These are phyloP conservation scores for Philopedon plagiatum DNA, from an alignment of 2,888 invertebrate species.

Conservation along the genomic window DNA sequence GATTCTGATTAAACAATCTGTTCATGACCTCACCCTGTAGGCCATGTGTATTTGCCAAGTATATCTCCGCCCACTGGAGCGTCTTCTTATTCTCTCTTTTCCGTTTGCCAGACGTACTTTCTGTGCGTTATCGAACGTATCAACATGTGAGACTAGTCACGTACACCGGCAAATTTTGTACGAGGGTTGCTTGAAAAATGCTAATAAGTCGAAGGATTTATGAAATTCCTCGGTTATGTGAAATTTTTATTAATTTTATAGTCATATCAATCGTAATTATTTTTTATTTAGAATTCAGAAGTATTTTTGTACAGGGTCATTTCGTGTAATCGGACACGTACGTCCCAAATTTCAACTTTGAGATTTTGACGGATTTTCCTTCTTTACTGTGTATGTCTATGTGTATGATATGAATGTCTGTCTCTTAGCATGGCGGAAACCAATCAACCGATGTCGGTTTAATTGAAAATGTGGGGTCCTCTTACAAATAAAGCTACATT, in stretches of 20 bases:
- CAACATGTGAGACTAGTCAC: conserved; percentile 42
- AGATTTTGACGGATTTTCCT: too few species aligned
- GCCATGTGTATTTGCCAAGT: conserved; percentile 32
- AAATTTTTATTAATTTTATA: background rate
- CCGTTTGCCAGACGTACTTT: conserved; percentile 1
- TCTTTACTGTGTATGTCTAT: too few species aligned
- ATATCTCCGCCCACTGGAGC: conserved; percentile 35
- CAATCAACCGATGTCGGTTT: too few species aligned
- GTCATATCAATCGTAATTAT: background rate
- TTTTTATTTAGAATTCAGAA: background rate
- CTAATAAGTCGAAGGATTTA: background rate
- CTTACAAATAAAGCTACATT: too few species aligned
- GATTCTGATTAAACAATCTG: background rate
- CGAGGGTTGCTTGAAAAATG: background rate
- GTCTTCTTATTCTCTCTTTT: conserved; percentile 25
- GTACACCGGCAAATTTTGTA: conserved; percentile 28
- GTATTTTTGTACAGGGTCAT: too few species aligned
- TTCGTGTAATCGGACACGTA: too few species aligned
- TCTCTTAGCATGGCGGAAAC: too few species aligned
- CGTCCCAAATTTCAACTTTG: too few species aligned
- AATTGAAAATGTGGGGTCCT: too few species aligned
- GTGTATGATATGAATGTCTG: too few species aligned
- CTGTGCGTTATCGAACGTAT: conserved; percentile 14
- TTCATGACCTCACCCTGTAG: conserved; percentile 1
- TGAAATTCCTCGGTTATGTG: background rate